Evolutionary conservation across 2,888 invertebrate genomes (phyloP).

Genomic region (Nebria brevicollis): DNA sequence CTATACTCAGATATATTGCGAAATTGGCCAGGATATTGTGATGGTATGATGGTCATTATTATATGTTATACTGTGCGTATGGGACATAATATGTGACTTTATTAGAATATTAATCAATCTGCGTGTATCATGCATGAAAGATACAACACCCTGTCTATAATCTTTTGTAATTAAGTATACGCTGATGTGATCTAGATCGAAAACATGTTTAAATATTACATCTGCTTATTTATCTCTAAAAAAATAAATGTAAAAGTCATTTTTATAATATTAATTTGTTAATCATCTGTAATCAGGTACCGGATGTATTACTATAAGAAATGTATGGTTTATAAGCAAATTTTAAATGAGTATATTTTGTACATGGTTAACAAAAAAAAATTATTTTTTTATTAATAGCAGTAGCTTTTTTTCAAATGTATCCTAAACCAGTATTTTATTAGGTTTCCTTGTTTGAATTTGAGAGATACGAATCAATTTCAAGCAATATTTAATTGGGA

Average conservation of each 20-base stretch:
- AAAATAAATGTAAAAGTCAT: not conserved
- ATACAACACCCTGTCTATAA: not conserved
- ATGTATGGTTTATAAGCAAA: too few species aligned
- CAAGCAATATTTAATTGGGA: not conserved
- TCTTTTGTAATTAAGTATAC: not conserved
- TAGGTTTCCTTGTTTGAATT: too few species aligned
- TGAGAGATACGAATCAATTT: not conserved
- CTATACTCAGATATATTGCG: not conserved
- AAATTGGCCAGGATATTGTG: not conserved
- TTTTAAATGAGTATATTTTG: too few species aligned
- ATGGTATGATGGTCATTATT: not conserved
- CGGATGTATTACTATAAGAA: not conserved
- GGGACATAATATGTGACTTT: not conserved
- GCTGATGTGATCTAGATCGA: not conserved
- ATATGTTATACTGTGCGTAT: not conserved
- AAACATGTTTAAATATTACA: slow-evolving; percentile 1
- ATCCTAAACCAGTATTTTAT: too few species aligned
- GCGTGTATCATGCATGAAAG: not conserved
- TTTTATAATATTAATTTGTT: not conserved
- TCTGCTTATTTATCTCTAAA: not conserved
- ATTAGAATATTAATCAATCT: not conserved
- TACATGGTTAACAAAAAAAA: too few species aligned
- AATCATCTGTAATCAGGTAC: not conserved
- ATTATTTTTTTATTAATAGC: too few species aligned
- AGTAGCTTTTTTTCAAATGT: too few species aligned